Evolutionary conservation across 2,113 vertebrate genomes (phyloP).

Genomic region (Aldabrachelys gigantea): DNA sequence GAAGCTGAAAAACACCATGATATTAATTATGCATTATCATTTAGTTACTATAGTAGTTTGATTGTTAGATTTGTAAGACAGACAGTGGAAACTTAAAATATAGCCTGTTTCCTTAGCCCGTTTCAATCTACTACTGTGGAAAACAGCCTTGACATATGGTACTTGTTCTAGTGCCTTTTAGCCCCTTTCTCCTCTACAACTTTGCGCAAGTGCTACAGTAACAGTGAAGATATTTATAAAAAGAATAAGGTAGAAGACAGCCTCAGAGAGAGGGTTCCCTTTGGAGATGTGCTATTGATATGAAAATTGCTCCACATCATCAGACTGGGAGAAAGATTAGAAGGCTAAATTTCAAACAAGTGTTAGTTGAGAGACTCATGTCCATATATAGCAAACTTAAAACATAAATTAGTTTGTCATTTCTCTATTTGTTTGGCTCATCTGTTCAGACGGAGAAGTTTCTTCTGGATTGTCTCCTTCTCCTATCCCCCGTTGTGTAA

Average conservation of each 20-base stretch:
- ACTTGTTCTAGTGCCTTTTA: neutral
- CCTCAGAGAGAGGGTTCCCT: neutral
- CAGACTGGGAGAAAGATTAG: neutral
- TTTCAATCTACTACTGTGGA: neutral
- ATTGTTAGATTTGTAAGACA: constrained; percentile 40
- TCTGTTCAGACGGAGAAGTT: neutral
- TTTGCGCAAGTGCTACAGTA: neutral
- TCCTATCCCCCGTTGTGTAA: neutral
- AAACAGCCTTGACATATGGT: accelerated
- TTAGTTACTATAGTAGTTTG: constrained; percentile 49
- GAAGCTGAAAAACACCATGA: neutral
- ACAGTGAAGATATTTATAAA: neutral
- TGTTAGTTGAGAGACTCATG: neutral
- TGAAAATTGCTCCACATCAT: neutral
- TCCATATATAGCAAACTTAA: neutral
- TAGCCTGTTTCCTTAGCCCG: neutral
- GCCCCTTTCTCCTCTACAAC: neutral
- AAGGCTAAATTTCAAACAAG: neutral
- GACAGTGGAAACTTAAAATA: neutral
- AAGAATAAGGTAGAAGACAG: neutral
- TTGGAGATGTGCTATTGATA: neutral
- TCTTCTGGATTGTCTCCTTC: neutral
- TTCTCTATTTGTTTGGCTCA: neutral
- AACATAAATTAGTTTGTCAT: neutral
- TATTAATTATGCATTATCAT: constrained; percentile 47